phyloP scores from a whole-genome alignment of 2,113 vertebrate species.

The Casuarius casuarius region DNA sequence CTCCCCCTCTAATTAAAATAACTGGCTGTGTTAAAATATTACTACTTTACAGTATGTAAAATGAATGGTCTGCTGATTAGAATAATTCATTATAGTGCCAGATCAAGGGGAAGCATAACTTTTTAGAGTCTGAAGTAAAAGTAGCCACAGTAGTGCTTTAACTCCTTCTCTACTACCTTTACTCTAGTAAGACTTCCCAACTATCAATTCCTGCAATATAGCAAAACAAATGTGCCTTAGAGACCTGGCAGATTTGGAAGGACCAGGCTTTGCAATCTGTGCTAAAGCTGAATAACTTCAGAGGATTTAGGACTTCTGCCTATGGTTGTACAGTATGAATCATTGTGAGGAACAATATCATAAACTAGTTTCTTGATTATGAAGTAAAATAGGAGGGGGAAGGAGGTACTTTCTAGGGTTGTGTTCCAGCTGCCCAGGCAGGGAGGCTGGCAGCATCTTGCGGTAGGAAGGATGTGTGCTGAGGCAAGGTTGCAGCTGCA shows the following conservation, averaged over 20 bases:
- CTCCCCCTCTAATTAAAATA: constrained; percentile 10
- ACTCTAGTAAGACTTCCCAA: background rate
- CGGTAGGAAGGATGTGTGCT: background rate
- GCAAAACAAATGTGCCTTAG: background rate
- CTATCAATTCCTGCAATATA: fast-evolving
- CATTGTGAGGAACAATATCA: background rate
- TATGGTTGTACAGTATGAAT: background rate
- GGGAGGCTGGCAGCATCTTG: background rate
- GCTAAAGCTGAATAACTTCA: background rate
- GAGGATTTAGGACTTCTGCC: background rate
- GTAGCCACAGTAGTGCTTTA: background rate
- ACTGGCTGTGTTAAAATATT: constrained; percentile 11
- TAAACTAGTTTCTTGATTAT: background rate
- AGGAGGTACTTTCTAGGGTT: background rate
- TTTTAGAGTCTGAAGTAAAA: background rate
- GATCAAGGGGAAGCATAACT: background rate
- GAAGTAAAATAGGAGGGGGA: background rate
- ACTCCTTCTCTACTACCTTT: background rate
- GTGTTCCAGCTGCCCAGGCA: background rate
- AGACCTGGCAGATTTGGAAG: background rate
- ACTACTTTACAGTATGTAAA: constrained; percentile 16
- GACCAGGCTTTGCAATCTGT: background rate
- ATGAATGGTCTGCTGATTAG: background rate
- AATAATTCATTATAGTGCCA: background rate
- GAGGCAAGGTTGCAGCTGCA: background rate